Evolutionary conservation across 2,888 invertebrate genomes (phyloP), one percentile per base, ranked within the genome.

Genomic region (Esperia sulphurella): DNA sequence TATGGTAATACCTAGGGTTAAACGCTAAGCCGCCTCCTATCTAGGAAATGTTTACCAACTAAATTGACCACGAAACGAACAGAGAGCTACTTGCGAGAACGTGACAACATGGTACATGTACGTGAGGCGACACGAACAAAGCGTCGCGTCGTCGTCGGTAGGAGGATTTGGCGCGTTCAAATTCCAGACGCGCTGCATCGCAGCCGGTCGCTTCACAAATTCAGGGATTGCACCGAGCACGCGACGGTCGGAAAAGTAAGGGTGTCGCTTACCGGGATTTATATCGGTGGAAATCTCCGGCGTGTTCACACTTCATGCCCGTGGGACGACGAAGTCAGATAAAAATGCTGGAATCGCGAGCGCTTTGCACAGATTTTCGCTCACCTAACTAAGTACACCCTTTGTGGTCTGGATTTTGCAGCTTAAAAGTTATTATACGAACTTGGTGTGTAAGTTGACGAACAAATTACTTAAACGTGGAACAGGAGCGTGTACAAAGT

Each of bases 241-340:
- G 68, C 75, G 71, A 68, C 70, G 75, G 65, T 71, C 66, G 72
- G 75, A 78, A 35, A 76, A 75, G 77, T 71, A 71, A 68, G 71
- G 76, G 71, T 79, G 81, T 80, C 79, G 73, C 75, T 70, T 73
- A 68, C 73, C 69, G 69, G 77, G 82, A 84, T 85, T 84, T 85
- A 85, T 83, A 83, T 79, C 76, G 74, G 76, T 68, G 78, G 74
- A 79, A 80, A 83, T 81, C 79, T 79, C 79, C 70, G 73, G 69
- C 73, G 71, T 77, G 77, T 79, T 82, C 82, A 78, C 81, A 79
- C 77, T 79, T 76, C 67, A 75, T 70, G 76, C 72, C 66, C 71
- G 70, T 65, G 68, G 70, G 66, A 64, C 61, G 63, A 48, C 59
- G 66, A 61, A 58, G 66, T 63, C 59, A 69, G 75, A 78, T 79